Base-by-base conservation (phyloP, 2,797 vertebrate genomes). In the Gallinago solitaria region DNA sequence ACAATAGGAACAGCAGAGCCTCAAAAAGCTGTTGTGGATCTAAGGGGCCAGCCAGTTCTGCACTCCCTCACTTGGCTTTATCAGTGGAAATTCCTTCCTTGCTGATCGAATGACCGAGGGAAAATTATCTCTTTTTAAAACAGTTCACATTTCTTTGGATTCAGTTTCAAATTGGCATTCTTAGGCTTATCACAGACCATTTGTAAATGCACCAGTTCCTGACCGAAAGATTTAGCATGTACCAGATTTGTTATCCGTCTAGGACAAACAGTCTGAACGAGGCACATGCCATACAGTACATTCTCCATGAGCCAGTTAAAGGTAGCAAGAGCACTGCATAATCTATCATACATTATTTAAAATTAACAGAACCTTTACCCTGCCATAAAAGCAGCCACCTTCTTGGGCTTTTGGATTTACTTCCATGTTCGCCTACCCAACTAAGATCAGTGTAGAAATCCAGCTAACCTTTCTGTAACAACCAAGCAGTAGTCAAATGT, bases 41-140 rank as follows among this genome's bases (percentile, higher is more conserved):
- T 91, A 80, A 95, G 86, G 76, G 83, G 93, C 92, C 94, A 95
- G 88, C 68, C 43, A 9, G 81, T 93, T 92, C 94, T 97, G 96
- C 65, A 86, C 81, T 96, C 93, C 86, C 87, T 96, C 96, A 94
- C 77, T 95, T 12, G 23, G 50, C 88, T 95, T 96, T 97, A 97
- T 97, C 96, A 96, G 96, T 95, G 75, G 83, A 97, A 97, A 97
- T 96, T 96, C 96, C 90, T 97, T 96, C 86, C 96, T 95, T 0
- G 5, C 93, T 96, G 95, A 96, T 97, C 90, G 19, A 95, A 95
- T 96, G 94, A 93, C 92, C 71, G 1, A 90, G 90, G 86, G 78
- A 94, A 97, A 96, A 96, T 96, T 95, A 97, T 96, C 96, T 97
- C 96, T 95, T 97, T 97, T 96, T 95, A 96, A 97, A 97, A 97